Percentiles rank a stretch among this genome's conserved stretches.
Evolutionary conservation across 1,140 invertebrate genomes (phyloP).

Genomic region (Aphelenchoides fujianensis): DNA sequence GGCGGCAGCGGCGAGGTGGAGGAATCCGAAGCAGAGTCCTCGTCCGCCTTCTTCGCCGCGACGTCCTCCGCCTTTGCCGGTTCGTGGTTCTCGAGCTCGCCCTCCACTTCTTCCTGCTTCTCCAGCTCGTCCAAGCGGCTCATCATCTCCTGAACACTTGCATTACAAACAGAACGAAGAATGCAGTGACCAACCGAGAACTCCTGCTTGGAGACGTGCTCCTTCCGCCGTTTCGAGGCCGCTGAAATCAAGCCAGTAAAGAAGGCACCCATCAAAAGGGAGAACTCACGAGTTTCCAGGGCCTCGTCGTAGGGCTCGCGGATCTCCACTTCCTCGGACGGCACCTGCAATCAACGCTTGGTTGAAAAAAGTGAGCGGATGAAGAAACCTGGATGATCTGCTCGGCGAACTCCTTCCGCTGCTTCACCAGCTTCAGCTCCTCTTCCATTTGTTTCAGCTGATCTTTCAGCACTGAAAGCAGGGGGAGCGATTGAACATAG

Average conservation of each 20-base stretch:
- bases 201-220: not conserved
- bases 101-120: not conserved
- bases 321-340: slow-evolving; percentile 19
- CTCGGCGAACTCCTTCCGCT: slow-evolving; percentile 9
- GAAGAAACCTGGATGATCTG: too few species aligned
- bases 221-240: not conserved
- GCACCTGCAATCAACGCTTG: too few species aligned
- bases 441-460: slow-evolving; percentile 17
- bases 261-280: too few species aligned
- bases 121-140: slow-evolving; percentile 11
- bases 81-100: not conserved
- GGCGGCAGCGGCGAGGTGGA: too few species aligned
- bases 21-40: too few species aligned
- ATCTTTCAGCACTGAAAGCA: not conserved
- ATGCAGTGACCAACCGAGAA: too few species aligned
- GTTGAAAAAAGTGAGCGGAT: too few species aligned
- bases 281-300: slow-evolving; percentile 3
- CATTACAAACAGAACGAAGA: too few species aligned
- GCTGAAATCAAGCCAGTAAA: slow-evolving; percentile 10
- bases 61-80: too few species aligned
- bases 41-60: too few species aligned
- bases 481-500: not conserved
- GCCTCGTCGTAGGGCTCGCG: slow-evolving; percentile 12
- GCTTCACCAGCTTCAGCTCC: slow-evolving; percentile 10
- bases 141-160: slow-evolving; percentile 21